phyloP scores from a whole-genome alignment of 2,888 invertebrate species.

The Rotaria socialis region DNA sequence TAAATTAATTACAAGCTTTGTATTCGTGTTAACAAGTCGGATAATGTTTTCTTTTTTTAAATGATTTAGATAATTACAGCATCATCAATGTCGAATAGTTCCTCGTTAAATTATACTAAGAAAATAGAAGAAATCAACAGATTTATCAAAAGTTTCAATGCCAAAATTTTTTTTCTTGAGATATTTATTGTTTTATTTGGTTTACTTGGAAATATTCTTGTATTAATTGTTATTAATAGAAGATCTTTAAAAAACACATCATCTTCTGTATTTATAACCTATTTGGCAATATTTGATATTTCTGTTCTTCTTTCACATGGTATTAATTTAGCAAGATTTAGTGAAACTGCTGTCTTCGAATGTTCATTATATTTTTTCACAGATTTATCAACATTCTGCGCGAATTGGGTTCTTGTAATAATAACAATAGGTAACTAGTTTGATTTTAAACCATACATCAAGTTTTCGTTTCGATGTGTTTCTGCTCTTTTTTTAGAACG shows the following conservation, averaged over 20 bases:
- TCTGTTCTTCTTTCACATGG: background rate
- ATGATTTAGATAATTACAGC: too few relatives aligned
- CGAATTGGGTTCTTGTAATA: conserved; percentile 27
- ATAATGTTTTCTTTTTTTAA: too few relatives aligned
- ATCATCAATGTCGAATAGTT: background rate
- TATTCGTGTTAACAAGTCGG: too few relatives aligned
- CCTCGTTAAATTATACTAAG: background rate
- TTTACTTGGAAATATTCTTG: background rate
- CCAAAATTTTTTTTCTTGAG: background rate
- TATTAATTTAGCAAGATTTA: background rate
- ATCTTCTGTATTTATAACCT: background rate
- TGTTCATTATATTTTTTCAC: background rate
- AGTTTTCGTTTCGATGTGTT: background rate
- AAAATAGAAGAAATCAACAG: too few relatives aligned
- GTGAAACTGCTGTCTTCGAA: background rate
- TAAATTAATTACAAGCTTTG: too few relatives aligned
- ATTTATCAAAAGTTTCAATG: background rate
- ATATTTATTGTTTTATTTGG: background rate
- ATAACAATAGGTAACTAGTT: conserved; percentile 14
- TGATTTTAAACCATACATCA: background rate
- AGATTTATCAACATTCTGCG: conserved; percentile 1
- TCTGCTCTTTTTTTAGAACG: background rate
- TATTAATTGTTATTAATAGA: background rate
- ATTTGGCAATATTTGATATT: conserved; percentile 19
- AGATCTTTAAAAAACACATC: conserved; percentile 20